phyloP scores from a whole-genome alignment of 1,140 invertebrate species.

The Goniozus legneri region DNA sequence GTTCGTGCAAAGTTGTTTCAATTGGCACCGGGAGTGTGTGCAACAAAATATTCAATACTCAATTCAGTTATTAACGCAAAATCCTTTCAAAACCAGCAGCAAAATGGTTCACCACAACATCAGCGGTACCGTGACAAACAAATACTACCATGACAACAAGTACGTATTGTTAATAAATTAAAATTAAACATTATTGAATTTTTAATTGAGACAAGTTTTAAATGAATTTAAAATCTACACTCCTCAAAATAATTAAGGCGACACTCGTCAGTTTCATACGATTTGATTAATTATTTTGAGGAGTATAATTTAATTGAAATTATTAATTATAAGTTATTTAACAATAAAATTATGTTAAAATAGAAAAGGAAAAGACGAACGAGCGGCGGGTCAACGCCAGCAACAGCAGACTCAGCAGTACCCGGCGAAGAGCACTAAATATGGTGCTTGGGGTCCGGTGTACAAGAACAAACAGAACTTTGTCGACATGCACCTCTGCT shows the following conservation, averaged over 20 bases:
- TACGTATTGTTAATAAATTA: no score
- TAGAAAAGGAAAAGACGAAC: constrained; percentile 51
- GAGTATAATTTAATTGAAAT: background rate
- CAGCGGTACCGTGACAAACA: constrained; percentile 26
- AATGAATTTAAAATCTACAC: no score
- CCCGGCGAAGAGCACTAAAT: constrained; percentile 52
- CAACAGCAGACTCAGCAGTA: constrained; percentile 32
- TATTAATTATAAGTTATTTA: constrained; percentile 1
- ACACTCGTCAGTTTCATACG: no score
- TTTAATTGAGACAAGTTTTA: no score
- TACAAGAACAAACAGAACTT: constrained; percentile 72
- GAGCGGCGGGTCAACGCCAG: constrained; percentile 21
- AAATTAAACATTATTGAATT: no score
- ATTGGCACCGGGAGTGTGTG: no score
- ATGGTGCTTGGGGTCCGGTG: constrained; percentile 66
- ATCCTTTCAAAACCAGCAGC: constrained; percentile 4
- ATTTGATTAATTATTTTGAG: no score
- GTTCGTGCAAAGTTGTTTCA: constrained; percentile 11
- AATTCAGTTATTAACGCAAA: no score
- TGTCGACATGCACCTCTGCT: constrained; percentile 66
- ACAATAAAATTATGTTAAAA: constrained; percentile 1
- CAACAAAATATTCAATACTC: no score
- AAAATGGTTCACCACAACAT: constrained; percentile 36
- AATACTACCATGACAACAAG: constrained; percentile 37
- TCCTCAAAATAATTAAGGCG: no score